Percentiles rank a stretch among this genome's conserved stretches.
These are phyloP conservation scores for Bombus polaris DNA, from an alignment of 1,140 invertebrate genomes.

Conservation along the genomic window DNA sequence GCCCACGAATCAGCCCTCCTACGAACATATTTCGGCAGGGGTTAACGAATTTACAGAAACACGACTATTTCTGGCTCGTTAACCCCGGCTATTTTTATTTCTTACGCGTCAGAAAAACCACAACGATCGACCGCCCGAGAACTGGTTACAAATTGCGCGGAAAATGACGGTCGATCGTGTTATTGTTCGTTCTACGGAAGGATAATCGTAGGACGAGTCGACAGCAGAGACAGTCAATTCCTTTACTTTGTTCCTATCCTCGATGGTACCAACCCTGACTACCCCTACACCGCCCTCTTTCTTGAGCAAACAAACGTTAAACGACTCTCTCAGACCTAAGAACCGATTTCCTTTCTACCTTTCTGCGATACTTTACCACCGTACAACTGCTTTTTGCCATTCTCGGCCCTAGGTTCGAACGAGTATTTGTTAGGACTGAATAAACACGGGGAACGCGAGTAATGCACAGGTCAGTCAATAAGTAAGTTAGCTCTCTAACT, in stretches of 20 bases:
- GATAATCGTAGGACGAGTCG: slow-evolving; percentile 29
- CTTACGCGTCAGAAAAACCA: neutral
- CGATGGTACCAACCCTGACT: slow-evolving; percentile 6
- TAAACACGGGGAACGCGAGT: neutral
- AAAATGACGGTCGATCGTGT: slow-evolving; percentile 66
- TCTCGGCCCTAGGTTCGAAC: too few relatives aligned
- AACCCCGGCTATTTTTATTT: neutral
- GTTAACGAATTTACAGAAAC: too few relatives aligned
- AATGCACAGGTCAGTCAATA: neutral
- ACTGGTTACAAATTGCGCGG: slow-evolving; percentile 54
- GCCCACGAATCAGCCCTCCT: too few relatives aligned
- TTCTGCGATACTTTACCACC: neutral
- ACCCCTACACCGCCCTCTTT: neutral
- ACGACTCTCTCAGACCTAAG: neutral
- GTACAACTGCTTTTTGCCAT: neutral
- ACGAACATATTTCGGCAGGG: too few relatives aligned
- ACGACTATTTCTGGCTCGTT: too few relatives aligned
- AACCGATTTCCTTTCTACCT: slow-evolving; percentile 34
- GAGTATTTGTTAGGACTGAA: neutral
- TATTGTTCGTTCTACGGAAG: slow-evolving; percentile 57
- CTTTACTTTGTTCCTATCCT: neutral
- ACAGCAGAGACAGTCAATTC: neutral
- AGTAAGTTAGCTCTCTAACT: too few relatives aligned
- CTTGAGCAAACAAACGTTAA: slow-evolving; percentile 2
- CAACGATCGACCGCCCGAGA: neutral